Percentiles rank a stretch among this genome's conserved stretches.
phyloP scores from a whole-genome alignment of 2,113 vertebrate genomes.

The Sylvietta virens region DNA sequence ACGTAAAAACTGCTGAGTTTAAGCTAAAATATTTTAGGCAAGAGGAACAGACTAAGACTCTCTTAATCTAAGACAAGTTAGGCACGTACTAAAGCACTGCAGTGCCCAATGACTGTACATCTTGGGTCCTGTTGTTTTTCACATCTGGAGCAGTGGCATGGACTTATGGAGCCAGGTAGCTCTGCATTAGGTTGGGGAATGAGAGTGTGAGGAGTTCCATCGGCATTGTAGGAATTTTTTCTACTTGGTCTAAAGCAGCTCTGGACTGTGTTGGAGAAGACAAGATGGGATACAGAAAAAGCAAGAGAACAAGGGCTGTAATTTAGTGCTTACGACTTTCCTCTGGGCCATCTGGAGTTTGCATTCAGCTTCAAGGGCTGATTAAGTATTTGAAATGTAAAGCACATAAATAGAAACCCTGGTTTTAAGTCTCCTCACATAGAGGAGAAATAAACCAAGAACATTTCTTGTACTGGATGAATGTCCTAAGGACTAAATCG shows the following conservation, averaged over 20 bases:
- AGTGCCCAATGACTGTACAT: rapidly evolving
- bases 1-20: not conserved
- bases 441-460: not conserved
- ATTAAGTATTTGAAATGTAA: slow-evolving; percentile 28
- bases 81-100: not conserved
- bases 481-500: not conserved
- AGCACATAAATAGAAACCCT: not conserved
- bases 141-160: not conserved
- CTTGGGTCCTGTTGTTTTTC: not conserved
- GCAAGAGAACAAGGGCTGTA: not conserved
- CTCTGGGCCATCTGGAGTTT: not conserved
- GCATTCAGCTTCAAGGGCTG: not conserved
- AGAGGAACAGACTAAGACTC: not conserved
- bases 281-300: not conserved
- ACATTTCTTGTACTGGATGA: not conserved
- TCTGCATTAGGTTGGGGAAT: not conserved
- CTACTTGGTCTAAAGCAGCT: not conserved
- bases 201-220: not conserved
- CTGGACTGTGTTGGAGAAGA: not conserved
- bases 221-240: not conserved
- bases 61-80: not conserved
- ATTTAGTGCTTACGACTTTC: not conserved
- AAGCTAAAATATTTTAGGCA: not conserved
- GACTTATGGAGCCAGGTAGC: not conserved
- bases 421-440: not conserved